phyloP scores from a whole-genome alignment of 2,888 invertebrate species.

The Colletes collaris region DNA sequence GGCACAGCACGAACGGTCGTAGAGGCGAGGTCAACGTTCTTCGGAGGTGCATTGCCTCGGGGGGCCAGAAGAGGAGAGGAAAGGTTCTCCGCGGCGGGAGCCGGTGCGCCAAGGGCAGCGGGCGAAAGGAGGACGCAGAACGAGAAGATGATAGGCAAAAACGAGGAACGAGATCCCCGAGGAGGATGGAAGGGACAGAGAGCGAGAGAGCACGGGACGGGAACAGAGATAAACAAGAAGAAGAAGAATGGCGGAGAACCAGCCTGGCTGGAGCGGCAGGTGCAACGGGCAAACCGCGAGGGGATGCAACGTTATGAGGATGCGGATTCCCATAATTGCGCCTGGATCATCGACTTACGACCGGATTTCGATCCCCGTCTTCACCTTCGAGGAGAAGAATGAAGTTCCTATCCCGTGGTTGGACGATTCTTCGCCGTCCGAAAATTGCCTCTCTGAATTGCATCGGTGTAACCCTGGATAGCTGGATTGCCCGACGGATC shows the following conservation, averaged over 20 bases:
- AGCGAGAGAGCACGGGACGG: conserved; percentile 15
- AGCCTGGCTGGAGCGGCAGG: conserved; percentile 76
- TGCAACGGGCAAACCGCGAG: conserved; percentile 71
- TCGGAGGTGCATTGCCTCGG: conserved; percentile 80
- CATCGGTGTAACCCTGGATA: neutral
- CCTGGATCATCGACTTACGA: conserved; percentile 62
- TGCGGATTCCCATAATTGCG: conserved; percentile 78
- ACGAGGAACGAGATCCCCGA: conserved; percentile 38
- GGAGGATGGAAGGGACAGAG: conserved; percentile 30
- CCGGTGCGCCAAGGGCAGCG: conserved; percentile 46
- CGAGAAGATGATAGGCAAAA: conserved; percentile 60
- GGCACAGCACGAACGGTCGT: conserved; percentile 60
- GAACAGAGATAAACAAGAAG: conserved; percentile 48
- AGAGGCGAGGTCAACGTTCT: conserved; percentile 78
- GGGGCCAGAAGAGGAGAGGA: conserved; percentile 59
- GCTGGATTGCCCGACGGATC: neutral
- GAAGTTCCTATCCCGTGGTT: conserved; percentile 18
- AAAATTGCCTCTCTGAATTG: conserved; percentile 38
- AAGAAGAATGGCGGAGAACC: conserved; percentile 72
- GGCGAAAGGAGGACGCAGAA: conserved; percentile 53
- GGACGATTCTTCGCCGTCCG: neutral
- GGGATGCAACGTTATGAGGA: conserved; percentile 69
- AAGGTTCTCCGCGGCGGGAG: conserved; percentile 41
- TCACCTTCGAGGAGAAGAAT: conserved; percentile 15
- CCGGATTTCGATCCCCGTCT: conserved; percentile 61